Base-by-base conservation (phyloP, 2,113 vertebrate genomes). In the Orycteropus afer region DNA sequence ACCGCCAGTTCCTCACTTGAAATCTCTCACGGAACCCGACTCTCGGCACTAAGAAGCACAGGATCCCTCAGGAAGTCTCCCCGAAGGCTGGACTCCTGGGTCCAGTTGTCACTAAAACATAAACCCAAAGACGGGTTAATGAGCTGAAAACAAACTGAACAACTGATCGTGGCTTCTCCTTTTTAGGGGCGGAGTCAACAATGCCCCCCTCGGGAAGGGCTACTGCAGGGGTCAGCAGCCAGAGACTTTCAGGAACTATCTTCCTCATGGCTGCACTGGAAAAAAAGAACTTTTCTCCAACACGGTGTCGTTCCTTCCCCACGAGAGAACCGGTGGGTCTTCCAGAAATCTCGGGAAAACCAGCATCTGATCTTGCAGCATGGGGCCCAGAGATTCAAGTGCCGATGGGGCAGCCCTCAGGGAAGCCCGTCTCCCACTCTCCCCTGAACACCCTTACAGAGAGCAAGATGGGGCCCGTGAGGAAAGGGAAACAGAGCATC, bases 371-470 rank as follows among this genome's bases (percentile, higher is more conserved):
- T 94, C 97, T 95, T 95, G 96, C 95, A 85, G 45, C 73, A 57
- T 67, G 69, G 51, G 51, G 94, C 97, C 74, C 7, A 96, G 76
- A 86, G 65, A 42, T 96, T 86, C 89, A 88, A 42, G 3, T 0
- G 7, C 94, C 73, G 81, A 51, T 47, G 89, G 92, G 91, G 45
- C 96, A 55, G 74, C 71, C 80, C 57, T 11, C 55, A 57, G 55
- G 55, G 55, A 20, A 57, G 55, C 18, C 55, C 22, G 55, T 57
- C 18, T 23, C 37, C 12, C 22, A 32, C 27, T 65, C n/a, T n/a
- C n/a, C n/a, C n/a, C n/a, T n/a, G n/a, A n/a, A 95, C 53, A 80
- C 91, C 97, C 95, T 88, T 47, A 79, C 53, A 61, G 89, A 94
- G 94, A 78, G 88, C 89, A 73, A 88, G 74, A 18, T 57, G 2